Evolutionary conservation across 2,113 vertebrate species (phyloP).

Genomic region (Cyprinodon tularosa): DNA sequence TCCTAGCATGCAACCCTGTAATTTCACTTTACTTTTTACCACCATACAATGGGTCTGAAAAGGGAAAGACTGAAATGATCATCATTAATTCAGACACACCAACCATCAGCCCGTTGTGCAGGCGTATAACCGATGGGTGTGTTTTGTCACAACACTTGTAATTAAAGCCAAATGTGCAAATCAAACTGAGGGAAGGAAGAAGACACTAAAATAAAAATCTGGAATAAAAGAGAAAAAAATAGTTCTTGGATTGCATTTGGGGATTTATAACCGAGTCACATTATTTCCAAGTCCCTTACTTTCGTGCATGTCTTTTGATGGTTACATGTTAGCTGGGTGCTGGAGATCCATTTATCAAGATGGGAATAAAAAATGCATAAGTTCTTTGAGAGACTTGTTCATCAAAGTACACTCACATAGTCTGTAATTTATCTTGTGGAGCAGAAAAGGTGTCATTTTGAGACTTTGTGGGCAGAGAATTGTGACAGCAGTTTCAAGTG

Average conservation of each 20-base stretch:
- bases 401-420: conserved; percentile 19
- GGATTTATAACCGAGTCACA: conserved; percentile 54
- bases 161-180: conserved; percentile 72
- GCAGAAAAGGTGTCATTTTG: conserved; percentile 14
- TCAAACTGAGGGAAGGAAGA: conserved; percentile 55
- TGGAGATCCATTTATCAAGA: conserved; percentile 19
- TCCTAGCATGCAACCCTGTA: conserved; percentile 65
- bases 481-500: neutral
- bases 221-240: neutral
- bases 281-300: conserved; percentile 35
- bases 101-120: conserved; percentile 61
- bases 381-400: conserved; percentile 10
- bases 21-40: conserved; percentile 75
- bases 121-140: conserved; percentile 57
- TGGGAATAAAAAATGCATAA: conserved; percentile 39
- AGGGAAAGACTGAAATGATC: conserved; percentile 57
- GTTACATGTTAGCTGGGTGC: conserved; percentile 37
- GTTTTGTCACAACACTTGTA: conserved; percentile 73
- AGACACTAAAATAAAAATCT: conserved; percentile 1
- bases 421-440: conserved; percentile 21
- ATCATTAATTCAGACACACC: conserved; percentile 69
- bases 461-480: conserved; percentile 13
- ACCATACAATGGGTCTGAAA: conserved; percentile 50
- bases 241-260: conserved; percentile 42
- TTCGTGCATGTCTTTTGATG: conserved; percentile 38